phyloP scores from a whole-genome alignment of 2,113 vertebrate genomes.

The Crocuta crocuta region DNA sequence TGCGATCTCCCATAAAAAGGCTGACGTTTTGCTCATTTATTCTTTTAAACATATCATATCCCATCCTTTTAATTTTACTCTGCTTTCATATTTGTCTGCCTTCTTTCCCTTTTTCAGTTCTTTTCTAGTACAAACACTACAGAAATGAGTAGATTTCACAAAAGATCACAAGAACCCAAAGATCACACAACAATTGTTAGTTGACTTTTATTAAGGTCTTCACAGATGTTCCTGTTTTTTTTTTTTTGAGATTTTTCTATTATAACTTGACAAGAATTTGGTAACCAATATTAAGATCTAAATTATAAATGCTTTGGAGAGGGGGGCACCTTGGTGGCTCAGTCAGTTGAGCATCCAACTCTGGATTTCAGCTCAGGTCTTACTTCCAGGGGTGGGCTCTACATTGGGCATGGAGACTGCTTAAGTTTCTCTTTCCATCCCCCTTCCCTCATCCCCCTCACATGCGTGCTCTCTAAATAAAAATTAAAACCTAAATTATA shows the following conservation, averaged over 20 bases:
- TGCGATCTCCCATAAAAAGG: not conserved
- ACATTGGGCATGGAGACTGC: too few relatives aligned
- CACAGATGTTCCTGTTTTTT: not conserved
- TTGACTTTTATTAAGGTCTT: not conserved
- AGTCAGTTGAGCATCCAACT: too few relatives aligned
- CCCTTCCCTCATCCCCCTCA: too few relatives aligned
- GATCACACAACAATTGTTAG: not conserved
- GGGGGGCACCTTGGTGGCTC: too few relatives aligned
- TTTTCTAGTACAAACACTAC: not conserved
- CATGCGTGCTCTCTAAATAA: too few relatives aligned
- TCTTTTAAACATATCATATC: not conserved
- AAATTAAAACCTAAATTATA: not conserved
- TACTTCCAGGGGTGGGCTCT: too few relatives aligned
- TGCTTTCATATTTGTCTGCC: not conserved
- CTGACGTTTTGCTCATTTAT: too few relatives aligned
- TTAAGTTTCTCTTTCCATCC: too few relatives aligned
- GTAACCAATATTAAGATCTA: not conserved
- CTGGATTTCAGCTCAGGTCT: too few relatives aligned
- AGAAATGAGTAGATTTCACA: not conserved
- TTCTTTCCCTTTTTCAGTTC: not conserved
- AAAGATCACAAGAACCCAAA: not conserved
- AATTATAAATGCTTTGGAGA: not conserved
- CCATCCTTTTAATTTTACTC: not conserved
- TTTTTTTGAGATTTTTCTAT: not conserved
- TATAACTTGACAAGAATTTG: not conserved